phyloP scores from a whole-genome alignment of 1,140 invertebrate species.

The Zaprionus ornatus region DNA sequence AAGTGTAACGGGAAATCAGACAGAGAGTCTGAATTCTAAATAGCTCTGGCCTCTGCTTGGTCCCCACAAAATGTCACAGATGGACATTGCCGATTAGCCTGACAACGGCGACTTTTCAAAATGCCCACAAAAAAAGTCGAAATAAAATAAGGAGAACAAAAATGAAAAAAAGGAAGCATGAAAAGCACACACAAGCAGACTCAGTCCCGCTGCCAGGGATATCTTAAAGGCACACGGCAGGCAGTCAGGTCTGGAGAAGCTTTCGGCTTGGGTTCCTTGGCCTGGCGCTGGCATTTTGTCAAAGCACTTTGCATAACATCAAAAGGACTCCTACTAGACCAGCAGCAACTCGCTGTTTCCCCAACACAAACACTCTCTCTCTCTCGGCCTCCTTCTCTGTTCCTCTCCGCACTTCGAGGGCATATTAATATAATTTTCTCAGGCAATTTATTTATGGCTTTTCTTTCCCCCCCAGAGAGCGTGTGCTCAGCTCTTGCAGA shows the following conservation, averaged over 20 bases:
- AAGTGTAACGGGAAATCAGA: conserved; percentile 44
- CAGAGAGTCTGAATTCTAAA: conserved; percentile 36
- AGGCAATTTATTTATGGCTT: conserved; percentile 40
- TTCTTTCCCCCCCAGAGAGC: neutral
- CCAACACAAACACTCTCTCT: neutral
- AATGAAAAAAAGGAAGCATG: conserved; percentile 4
- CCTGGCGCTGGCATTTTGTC: conserved; percentile 67
- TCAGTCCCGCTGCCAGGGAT: conserved; percentile 33
- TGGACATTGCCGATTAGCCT: conserved; percentile 66
- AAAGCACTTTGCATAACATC: conserved; percentile 58
- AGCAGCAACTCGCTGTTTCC: conserved; percentile 10
- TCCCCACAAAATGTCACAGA: conserved; percentile 64
- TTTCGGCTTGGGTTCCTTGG: conserved; percentile 27
- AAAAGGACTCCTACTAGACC: conserved; percentile 42
- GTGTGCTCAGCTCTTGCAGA: neutral
- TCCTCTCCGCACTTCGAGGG: conserved; percentile 34
- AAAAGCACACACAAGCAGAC: conserved; percentile 6
- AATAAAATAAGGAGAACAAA: conserved; percentile 1
- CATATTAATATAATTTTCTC: conserved; percentile 48
- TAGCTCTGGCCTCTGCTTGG: neutral
- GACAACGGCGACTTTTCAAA: conserved; percentile 39
- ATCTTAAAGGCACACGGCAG: conserved; percentile 29
- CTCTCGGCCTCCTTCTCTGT: neutral
- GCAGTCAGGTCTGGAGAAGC: conserved; percentile 11
- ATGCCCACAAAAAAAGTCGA: conserved; percentile 15